These are phyloP conservation scores for Lycocorax pyrrhopterus DNA, from an alignment of 2,113 vertebrate genomes.

Conservation along the genomic window DNA sequence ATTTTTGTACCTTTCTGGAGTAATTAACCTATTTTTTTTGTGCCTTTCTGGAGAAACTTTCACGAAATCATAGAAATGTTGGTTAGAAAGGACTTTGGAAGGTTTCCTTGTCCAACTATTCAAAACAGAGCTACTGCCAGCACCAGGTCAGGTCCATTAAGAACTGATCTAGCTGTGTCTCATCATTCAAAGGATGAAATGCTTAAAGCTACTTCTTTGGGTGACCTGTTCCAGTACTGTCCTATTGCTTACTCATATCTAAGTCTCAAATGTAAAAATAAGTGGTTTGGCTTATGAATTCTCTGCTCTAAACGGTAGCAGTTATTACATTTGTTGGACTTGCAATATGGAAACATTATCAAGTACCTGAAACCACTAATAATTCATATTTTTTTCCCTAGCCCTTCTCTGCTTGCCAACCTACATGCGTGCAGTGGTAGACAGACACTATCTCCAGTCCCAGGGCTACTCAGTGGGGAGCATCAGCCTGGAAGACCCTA, in stretches of 20 bases:
- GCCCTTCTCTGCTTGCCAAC: constrained; percentile 55
- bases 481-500: constrained; percentile 8
- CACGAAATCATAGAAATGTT: neutral
- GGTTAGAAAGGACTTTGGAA: neutral
- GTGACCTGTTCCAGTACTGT: neutral
- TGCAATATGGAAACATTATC: neutral
- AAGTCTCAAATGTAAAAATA: neutral
- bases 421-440: constrained; percentile 59
- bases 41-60: neutral
- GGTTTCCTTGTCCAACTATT: neutral
- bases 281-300: neutral
- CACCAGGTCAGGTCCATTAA: neutral
- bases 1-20: too few species aligned
- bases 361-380: neutral
- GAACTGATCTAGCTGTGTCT: neutral
- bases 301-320: neutral
- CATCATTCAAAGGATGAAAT: neutral
- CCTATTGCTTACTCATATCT: neutral
- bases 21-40: too few species aligned
- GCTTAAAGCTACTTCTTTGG: neutral
- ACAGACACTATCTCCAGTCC: constrained; percentile 43
- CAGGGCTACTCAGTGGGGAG: constrained; percentile 24
- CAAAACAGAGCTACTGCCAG: neutral
- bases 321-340: neutral
- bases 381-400: neutral